Percentiles rank a stretch among this genome's conserved stretches.
phyloP scores from a whole-genome alignment of 2,888 invertebrate genomes.

The Phengaris arion region DNA sequence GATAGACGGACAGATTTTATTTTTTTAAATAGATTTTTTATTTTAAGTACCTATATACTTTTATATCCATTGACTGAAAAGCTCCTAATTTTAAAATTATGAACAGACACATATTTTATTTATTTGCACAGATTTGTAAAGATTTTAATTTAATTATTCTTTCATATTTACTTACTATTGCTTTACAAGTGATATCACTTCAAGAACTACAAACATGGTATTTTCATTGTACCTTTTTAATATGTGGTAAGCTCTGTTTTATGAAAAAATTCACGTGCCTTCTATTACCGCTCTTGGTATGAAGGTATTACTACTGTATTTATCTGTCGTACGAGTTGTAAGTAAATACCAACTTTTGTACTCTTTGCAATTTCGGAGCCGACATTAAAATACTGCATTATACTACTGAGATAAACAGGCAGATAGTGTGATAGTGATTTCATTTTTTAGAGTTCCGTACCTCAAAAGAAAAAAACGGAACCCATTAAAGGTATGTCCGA shows the following conservation, averaged over 20 bases:
- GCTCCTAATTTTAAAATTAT: too few species aligned
- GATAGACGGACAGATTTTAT: too few species aligned
- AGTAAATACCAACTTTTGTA: not conserved
- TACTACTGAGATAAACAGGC: too few species aligned
- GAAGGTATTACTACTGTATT: not conserved
- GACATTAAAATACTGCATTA: not conserved
- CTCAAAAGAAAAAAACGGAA: too few species aligned
- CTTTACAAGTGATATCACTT: not conserved
- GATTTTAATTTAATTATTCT: not conserved
- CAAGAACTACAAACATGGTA: not conserved
- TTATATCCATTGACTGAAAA: too few species aligned
- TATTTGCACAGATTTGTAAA: too few species aligned
- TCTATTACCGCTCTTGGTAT: not conserved
- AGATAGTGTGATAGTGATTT: too few species aligned
- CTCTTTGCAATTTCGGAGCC: not conserved
- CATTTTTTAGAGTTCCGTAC: too few species aligned
- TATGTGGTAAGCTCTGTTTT: constrained; percentile 35
- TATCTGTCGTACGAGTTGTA: not conserved
- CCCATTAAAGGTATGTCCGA: too few species aligned
- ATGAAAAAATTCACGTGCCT: constrained; percentile 32
- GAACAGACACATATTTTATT: too few species aligned
- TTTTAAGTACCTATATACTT: too few species aligned
- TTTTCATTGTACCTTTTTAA: constrained; percentile 34
- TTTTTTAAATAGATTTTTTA: too few species aligned
- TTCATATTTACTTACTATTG: not conserved